phyloP scores from a whole-genome alignment of 2,113 vertebrate species.

The Epinephelus fuscoguttatus region DNA sequence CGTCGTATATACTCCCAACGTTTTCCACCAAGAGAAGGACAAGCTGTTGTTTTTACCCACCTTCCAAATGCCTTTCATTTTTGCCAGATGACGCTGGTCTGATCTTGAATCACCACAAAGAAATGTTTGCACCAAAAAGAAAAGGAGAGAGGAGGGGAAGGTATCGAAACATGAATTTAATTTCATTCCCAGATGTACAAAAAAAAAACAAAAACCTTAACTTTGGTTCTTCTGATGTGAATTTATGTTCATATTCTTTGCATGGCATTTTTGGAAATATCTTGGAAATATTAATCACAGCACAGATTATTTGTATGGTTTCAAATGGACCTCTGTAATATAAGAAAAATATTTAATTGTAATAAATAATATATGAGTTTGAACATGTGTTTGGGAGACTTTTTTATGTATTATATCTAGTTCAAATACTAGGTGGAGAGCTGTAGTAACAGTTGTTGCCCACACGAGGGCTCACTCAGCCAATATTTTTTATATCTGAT shows the following conservation, averaged over 20 bases:
- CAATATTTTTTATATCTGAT: neutral
- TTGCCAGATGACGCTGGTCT: slow-evolving; percentile 68
- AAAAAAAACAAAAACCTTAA: slow-evolving; percentile 73
- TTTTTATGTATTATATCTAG: neutral
- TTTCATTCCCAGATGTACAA: slow-evolving; percentile 78
- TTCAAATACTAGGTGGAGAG: neutral
- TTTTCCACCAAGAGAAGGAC: slow-evolving; percentile 60
- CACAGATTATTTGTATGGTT: slow-evolving; percentile 89
- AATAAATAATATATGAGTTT: slow-evolving; percentile 91
- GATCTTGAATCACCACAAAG: slow-evolving; percentile 69
- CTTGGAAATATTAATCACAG: slow-evolving; percentile 86
- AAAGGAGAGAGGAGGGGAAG: neutral
- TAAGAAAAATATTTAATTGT: slow-evolving; percentile 89
- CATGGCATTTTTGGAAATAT: slow-evolving; percentile 83
- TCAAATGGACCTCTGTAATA: slow-evolving; percentile 88
- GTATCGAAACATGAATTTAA: slow-evolving; percentile 49
- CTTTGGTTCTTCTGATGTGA: slow-evolving; percentile 76
- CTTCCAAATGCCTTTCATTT: slow-evolving; percentile 79
- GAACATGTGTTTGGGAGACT: slow-evolving; percentile 48
- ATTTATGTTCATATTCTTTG: slow-evolving; percentile 80
- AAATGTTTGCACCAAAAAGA: slow-evolving; percentile 79
- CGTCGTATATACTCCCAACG: slow-evolving; percentile 55
- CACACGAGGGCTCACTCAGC: slow-evolving; percentile 60
- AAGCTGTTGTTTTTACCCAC: slow-evolving; percentile 65
- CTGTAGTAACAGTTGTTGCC: slow-evolving; percentile 53